Evolutionary conservation across 2,797 vertebrate genomes (phyloP).

Genomic region (Rhinophrynus dorsalis): DNA sequence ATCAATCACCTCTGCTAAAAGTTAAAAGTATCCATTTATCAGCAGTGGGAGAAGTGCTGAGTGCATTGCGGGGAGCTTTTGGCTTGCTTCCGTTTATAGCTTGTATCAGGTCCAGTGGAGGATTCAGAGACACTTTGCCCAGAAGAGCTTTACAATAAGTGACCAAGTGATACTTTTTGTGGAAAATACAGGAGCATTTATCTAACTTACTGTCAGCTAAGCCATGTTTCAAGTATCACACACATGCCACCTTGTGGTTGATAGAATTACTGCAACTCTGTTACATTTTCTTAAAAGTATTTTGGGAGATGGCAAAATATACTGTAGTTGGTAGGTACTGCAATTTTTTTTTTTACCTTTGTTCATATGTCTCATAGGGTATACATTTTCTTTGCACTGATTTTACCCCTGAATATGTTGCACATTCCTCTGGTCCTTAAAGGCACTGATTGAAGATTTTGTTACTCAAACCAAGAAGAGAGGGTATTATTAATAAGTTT

Average conservation of each 20-base stretch:
- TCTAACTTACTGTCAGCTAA: background rate
- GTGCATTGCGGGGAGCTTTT: background rate
- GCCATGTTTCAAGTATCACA: background rate
- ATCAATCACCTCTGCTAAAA: background rate
- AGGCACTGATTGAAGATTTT: too few relatives aligned
- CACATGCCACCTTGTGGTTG: slow-evolving; percentile 23
- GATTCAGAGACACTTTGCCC: slow-evolving; percentile 17
- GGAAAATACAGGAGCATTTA: background rate
- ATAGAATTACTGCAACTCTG: background rate
- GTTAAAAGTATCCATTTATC: background rate
- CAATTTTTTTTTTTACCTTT: too few relatives aligned
- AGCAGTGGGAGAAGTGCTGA: background rate
- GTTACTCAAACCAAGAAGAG: too few relatives aligned
- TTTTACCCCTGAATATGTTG: too few relatives aligned
- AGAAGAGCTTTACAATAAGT: slow-evolving; percentile 13
- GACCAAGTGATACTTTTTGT: slow-evolving; percentile 23
- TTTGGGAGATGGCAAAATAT: too few relatives aligned
- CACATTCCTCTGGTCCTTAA: too few relatives aligned
- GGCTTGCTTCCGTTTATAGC: slow-evolving; percentile 17
- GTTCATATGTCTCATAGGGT: too few relatives aligned
- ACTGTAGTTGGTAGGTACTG: too few relatives aligned
- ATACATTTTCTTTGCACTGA: too few relatives aligned
- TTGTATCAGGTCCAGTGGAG: slow-evolving; percentile 7
- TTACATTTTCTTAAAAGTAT: too few relatives aligned
- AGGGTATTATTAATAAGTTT: too few relatives aligned